Conservation (phyloP, 2,797 vertebrate genomes). For the Cottoperca gobio region DNA sequence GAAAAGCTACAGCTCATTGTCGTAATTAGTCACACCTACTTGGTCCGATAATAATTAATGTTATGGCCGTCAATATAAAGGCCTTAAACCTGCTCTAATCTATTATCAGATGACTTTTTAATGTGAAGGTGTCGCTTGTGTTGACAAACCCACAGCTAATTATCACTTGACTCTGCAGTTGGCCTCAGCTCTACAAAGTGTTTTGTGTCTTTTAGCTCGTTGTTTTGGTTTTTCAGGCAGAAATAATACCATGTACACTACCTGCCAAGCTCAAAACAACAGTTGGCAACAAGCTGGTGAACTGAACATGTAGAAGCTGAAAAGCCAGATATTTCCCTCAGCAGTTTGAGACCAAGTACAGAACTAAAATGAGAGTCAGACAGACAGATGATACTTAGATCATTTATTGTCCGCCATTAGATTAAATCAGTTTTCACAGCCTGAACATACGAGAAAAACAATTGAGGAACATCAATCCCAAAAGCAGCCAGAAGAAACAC, state of each 20-base stretch:
- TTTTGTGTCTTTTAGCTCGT: too few relatives aligned
- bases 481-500: too few relatives aligned
- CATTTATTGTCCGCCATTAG: too few relatives aligned
- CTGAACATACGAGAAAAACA: too few relatives aligned
- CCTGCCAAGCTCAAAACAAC: neutral
- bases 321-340: neutral
- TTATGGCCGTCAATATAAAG: neutral
- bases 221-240: too few relatives aligned
- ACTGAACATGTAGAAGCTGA: neutral
- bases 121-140: neutral
- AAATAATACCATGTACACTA: neutral
- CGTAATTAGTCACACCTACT: neutral
- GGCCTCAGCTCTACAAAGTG: neutral
- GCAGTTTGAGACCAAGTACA: neutral
- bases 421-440: too few relatives aligned
- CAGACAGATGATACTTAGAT: too few relatives aligned
- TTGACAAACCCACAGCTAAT: neutral
- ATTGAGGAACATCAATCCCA: too few relatives aligned
- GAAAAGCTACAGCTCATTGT: neutral
- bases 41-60: neutral
- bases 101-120: neutral
- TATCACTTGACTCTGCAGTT: neutral
- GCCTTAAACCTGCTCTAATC: neutral
- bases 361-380: neutral
- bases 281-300: neutral